Conservation (phyloP, 2,888 invertebrate genomes). For the Encarsia formosa region DNA sequence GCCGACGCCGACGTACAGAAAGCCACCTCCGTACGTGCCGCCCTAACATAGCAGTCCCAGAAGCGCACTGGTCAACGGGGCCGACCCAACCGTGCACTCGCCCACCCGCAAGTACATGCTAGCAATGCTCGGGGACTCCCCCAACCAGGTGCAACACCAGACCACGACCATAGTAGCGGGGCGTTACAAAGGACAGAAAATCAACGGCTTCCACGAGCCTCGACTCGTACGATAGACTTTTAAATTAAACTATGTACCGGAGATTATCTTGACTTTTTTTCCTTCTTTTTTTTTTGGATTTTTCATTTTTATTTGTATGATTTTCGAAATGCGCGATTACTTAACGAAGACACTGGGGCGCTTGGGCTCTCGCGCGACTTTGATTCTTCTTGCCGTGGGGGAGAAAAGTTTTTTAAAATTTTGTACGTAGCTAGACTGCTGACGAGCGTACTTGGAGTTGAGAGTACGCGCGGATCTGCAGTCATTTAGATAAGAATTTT, state of each 20-base stretch:
- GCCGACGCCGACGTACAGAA: slow-evolving; percentile 86
- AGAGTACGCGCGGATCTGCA: neutral
- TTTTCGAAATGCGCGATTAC: slow-evolving; percentile 13
- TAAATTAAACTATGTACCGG: neutral
- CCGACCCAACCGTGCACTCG: slow-evolving; percentile 35
- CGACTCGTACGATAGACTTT: slow-evolving; percentile 23
- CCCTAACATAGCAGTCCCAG: slow-evolving; percentile 65
- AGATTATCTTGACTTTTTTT: neutral
- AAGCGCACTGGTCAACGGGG: slow-evolving; percentile 8
- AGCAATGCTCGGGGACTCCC: slow-evolving; percentile 48
- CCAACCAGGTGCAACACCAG: slow-evolving; percentile 36
- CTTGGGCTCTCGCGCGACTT: slow-evolving; percentile 12
- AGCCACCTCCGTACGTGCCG: slow-evolving; percentile 95
- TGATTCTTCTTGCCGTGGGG: slow-evolving; percentile 9
- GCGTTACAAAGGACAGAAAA: slow-evolving; percentile 11
- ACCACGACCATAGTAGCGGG: slow-evolving; percentile 9
- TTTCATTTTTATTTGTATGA: slow-evolving; percentile 3
- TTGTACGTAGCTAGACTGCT: neutral
- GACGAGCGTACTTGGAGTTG: neutral
- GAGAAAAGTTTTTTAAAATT: neutral
- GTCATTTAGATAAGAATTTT: too few relatives aligned
- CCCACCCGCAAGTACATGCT: slow-evolving; percentile 49
- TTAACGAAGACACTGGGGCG: slow-evolving; percentile 5
- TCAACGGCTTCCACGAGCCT: slow-evolving; percentile 24
- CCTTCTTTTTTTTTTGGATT: neutral